phyloP scores from a whole-genome alignment of 2,888 invertebrate species.

The Ctenicera cuprea region DNA sequence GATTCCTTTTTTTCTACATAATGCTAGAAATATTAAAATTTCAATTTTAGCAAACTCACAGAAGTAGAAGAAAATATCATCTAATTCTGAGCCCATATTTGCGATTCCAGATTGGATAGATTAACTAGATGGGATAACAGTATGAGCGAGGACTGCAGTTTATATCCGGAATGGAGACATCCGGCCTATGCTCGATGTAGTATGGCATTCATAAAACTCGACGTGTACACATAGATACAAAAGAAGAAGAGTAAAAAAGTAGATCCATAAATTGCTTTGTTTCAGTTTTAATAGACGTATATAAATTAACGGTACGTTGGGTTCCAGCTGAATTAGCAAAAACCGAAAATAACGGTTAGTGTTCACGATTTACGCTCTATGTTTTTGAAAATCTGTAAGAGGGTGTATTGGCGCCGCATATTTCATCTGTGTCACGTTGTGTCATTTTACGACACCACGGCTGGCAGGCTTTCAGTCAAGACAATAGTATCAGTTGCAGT shows the following conservation, averaged over 20 bases:
- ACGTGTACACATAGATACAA: background rate
- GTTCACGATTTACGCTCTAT: background rate
- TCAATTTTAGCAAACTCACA: slow-evolving; percentile 9
- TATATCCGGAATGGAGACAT: slow-evolving; percentile 34
- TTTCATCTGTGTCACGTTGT: slow-evolving; percentile 39
- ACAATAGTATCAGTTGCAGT: slow-evolving; percentile 47
- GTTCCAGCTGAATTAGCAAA: background rate
- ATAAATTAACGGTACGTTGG: background rate
- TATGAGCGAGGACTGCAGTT: slow-evolving; percentile 11
- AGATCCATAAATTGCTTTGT: background rate
- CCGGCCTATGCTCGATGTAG: slow-evolving; percentile 8
- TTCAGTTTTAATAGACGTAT: background rate
- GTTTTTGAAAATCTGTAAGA: slow-evolving; percentile 31
- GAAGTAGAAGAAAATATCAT: slow-evolving; percentile 16
- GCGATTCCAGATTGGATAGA: slow-evolving; percentile 21
- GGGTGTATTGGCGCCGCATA: slow-evolving; percentile 41
- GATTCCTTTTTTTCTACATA: slow-evolving; percentile 19
- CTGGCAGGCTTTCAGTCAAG: slow-evolving; percentile 44
- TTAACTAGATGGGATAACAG: slow-evolving; percentile 3
- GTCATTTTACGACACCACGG: slow-evolving; percentile 40
- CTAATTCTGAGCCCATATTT: slow-evolving; percentile 10
- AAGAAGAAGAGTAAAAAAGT: background rate
- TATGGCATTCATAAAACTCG: slow-evolving; percentile 26
- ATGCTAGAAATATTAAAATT: slow-evolving; percentile 27
- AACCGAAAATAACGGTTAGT: background rate